Base-by-base conservation (phyloP, 2,113 vertebrate genomes). In the Syngnathus scovelli region DNA sequence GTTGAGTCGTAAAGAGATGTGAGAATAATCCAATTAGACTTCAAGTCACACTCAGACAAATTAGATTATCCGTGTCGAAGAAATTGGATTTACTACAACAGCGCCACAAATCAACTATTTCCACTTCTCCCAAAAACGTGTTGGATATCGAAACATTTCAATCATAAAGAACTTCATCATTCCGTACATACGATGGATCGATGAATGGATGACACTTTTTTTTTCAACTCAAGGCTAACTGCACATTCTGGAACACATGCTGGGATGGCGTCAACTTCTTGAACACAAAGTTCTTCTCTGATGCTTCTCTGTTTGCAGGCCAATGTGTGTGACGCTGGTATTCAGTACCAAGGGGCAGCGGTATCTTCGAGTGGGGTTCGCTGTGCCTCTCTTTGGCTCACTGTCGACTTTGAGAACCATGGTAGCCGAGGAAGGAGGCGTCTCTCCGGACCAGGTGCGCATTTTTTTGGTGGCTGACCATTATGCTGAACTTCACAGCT, bases 291-390 rank as follows among this genome's bases (percentile, higher is more conserved):
- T 33, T 33, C 2, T 33, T 33, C 27, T 33, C 27, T 33, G 27
- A 33, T 33, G 27, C 9, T 6, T 38, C n/a, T 70, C 23, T 56
- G 11, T 80, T 56, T 70, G 4, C 77, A 98, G 95, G 79, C 88
- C 94, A 59, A 78, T 98, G 86, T 95, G 92, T 52, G 87, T 98
- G 69, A 96, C 91, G 2, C 86, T 98, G 86, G 94, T 91, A 74
- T 94, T 98, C 86, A 91, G 85, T 67, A 80, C 88, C 1, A 93
- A 94, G 88, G 92, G 90, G 69, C 86, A 93, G 79, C 83, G 88
- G 67, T 95, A 94, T 66, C 80, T 96, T 74, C 92, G 94, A 23
- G 86, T 97, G n/a, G 95, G 95, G 0, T 80, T 98, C 83, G 94
- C 95, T 0, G 91, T 97, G 64, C 95, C 95, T 0, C 91, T 98